Evolutionary conservation across 2,797 vertebrate species (phyloP), one percentile per base, ranked within the genome.

Genomic region (Helostoma temminkii): DNA sequence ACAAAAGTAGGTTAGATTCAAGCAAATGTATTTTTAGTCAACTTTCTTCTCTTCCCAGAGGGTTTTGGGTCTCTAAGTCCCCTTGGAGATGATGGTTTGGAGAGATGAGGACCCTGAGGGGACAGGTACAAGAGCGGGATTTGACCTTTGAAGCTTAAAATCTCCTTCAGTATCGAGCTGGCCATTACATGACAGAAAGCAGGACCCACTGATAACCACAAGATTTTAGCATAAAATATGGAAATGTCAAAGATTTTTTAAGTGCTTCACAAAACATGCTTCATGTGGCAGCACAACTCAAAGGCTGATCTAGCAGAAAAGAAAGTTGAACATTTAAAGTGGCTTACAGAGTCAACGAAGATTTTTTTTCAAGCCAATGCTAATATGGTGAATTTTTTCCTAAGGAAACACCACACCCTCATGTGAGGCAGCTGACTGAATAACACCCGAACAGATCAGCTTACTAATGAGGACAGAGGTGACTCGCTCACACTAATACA

Each of bases 341-440:
- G 72, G 36, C 25, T 62, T 25, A 24, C 26, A 67, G 16, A 78
- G 67, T 74, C 58, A 68, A 24, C 56, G 60, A 58, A 32, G 15
- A 24, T 46, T 61, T 14, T 25, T 68, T 80, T 66, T 70, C 59
- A 68, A 12, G 43, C 10, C 28, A 6, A 10, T 72, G 71, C 36
- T 55, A 66, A 50, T 56, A 25, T 74, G 68, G 55, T 56, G 49
- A 55, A 78, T 25, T 71, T 76, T 66, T 73, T 80, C 72, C 50
- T 16, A 43, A 76, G 80, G 80, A 90, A 86, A 79, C 46, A 15
- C 69, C 69, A 67, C 78, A 76, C 73, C 73, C 64, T 69, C 28
- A 21, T 79, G 49, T 6, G 39, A 74, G 56, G 71, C 53, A 81
- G 61, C 53, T 82, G 78, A 76, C 71, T 43, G 41, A 66, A 34